Percentiles rank a stretch among this genome's conserved stretches.
These are phyloP conservation scores for Falco biarmicus DNA, from an alignment of 2,797 vertebrate genomes.

Conservation along the genomic window DNA sequence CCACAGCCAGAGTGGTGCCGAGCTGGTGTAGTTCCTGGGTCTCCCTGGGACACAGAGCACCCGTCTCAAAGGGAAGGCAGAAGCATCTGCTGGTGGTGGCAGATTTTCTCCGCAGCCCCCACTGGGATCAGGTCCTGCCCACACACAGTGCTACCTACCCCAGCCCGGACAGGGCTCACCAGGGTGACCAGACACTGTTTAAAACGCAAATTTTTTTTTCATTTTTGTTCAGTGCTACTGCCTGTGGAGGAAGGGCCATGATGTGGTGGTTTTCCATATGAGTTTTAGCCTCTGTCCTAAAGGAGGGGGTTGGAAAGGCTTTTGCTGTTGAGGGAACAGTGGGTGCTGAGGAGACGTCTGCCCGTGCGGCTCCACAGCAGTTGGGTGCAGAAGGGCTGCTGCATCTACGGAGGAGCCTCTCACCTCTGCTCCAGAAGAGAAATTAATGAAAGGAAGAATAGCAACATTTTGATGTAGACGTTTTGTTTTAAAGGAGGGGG, in stretches of 20 bases:
- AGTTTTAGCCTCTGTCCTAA: conserved; percentile 33
- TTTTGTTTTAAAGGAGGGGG: not conserved
- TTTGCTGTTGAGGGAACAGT: not conserved
- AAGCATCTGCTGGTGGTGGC: not conserved
- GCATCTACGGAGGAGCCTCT: not conserved
- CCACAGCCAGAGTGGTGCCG: not conserved
- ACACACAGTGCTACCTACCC: conserved; percentile 81
- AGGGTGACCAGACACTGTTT: conserved; percentile 78
- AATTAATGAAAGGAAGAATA: not conserved
- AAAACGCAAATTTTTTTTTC: conserved; percentile 75
- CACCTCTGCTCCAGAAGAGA: not conserved
- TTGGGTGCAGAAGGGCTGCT: not conserved
- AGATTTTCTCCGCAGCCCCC: not conserved
- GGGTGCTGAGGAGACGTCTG: not conserved
- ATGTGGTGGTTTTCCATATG: conserved; percentile 54
- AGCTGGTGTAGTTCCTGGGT: not conserved
- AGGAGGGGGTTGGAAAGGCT: not conserved
- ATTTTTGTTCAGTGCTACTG: conserved; percentile 67
- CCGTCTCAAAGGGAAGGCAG: not conserved
- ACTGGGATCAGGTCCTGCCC: conserved; percentile 22
- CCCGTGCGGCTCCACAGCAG: accelerated
- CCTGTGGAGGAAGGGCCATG: conserved; percentile 58
- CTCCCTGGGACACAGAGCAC: conserved; percentile 29
- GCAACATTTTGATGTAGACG: not conserved
- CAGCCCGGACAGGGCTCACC: conserved; percentile 79